A percentile compares a stretch with the other conserved stretches of the same genome.
phyloP scores from a whole-genome alignment of 2,113 vertebrate genomes.

The Argyrosomus japonicus region DNA sequence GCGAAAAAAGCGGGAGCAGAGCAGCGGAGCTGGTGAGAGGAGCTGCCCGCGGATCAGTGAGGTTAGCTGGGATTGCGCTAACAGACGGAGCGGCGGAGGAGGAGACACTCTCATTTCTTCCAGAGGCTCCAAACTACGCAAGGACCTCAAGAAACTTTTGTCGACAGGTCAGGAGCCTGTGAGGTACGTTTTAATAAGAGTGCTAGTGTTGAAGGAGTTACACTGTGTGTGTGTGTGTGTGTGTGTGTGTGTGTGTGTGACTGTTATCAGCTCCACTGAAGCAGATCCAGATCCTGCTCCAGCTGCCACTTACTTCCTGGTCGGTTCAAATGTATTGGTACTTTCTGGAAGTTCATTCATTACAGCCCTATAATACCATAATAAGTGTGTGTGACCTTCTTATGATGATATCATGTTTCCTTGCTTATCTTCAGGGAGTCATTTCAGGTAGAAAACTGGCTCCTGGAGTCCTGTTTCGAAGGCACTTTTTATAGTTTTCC shows the following conservation, averaged over 20 bases:
- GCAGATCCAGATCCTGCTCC: not conserved
- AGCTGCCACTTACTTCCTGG: conserved; percentile 57
- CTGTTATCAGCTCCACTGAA: not conserved
- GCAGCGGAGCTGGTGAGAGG: conserved; percentile 12
- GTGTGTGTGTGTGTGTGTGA: not conserved
- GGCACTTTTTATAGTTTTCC: not conserved
- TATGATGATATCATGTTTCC: not conserved
- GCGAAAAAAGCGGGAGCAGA: conserved; percentile 1
- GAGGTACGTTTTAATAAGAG: conserved; percentile 55
- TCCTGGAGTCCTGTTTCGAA: not conserved
- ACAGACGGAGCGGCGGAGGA: conserved; percentile 28
- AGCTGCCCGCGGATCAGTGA: conserved; percentile 25
- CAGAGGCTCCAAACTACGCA: not conserved
- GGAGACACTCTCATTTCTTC: not conserved
- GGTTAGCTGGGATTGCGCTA: conserved; percentile 65
- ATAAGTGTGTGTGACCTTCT: too few species aligned
- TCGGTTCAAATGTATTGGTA: not conserved
- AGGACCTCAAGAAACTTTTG: conserved; percentile 12
- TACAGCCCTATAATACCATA: not conserved
- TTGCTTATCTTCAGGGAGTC: not conserved
- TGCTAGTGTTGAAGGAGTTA: not conserved
- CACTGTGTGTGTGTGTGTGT: not conserved
- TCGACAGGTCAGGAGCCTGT: not conserved
- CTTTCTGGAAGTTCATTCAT: not conserved
- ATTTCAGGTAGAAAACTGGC: not conserved